These are phyloP conservation scores for Morinoia aosen DNA, from an alignment of 2,888 invertebrate species.

Conservation along the genomic window DNA sequence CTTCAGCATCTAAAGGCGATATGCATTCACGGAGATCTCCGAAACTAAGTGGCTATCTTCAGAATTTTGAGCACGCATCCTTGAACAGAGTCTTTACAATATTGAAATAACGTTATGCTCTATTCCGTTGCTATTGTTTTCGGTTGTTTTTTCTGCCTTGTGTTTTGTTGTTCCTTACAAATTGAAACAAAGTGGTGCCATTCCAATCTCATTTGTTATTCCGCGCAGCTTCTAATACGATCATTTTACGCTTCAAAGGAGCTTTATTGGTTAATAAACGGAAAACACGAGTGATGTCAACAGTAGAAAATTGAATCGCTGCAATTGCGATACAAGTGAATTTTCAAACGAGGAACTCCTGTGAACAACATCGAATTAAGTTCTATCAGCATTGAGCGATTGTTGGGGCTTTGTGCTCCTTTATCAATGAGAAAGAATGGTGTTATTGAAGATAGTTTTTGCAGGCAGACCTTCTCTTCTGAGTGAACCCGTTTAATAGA, in stretches of 20 bases:
- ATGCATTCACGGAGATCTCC: not conserved
- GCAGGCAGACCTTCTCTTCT: not conserved
- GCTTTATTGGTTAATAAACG: conserved; percentile 26
- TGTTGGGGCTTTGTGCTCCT: not conserved
- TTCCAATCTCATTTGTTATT: conserved; percentile 34
- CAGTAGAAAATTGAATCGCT: conserved; percentile 3
- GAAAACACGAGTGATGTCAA: conserved; percentile 26
- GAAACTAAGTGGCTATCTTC: not conserved
- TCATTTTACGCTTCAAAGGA: conserved; percentile 37
- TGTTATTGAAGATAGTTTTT: not conserved
- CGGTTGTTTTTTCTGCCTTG: not conserved
- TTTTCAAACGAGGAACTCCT: not conserved
- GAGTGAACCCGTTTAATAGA: not conserved
- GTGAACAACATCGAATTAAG: conserved; percentile 2
- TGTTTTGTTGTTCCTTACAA: not conserved
- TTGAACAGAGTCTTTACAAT: not conserved
- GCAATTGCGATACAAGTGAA: conserved; percentile 1
- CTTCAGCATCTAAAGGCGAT: not conserved
- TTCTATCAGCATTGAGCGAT: not conserved
- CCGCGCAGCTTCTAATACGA: conserved; percentile 9
- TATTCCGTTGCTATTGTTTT: not conserved
- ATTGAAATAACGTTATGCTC: not conserved
- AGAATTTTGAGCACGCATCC: not conserved
- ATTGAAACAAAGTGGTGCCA: conserved; percentile 16
- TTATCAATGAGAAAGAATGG: not conserved